Evolutionary conservation across 2,797 vertebrate genomes (phyloP), one percentile per base, ranked within the genome.

Genomic region (Tauraco hartlaubi): DNA sequence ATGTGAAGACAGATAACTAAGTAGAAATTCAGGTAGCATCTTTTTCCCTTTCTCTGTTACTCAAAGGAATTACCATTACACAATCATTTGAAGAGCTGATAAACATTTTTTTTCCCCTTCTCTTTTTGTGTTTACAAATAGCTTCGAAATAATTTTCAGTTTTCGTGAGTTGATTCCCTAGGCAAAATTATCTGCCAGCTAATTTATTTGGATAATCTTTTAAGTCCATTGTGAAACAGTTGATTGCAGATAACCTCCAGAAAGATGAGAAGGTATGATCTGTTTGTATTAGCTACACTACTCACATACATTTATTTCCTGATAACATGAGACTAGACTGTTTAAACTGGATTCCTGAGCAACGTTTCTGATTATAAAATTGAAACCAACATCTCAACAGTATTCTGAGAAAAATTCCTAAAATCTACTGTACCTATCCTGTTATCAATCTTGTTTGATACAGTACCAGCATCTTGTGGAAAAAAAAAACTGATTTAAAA

Each of bases 1-100:
- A 80, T 56, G 71, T 85, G 93, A 90, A 91, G 84, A 94, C 58
- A 91, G 88, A 93, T 59, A 58, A 51, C 39, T 48, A 33, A 64
- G 41, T 58, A 97, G 67, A 86, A 94, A 94, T 93, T 89, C 44
- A 49, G 64, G 28, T 43, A 77, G 12, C 6, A 33, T 48, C 43
- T 92, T 88, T 68, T 84, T 73, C 58, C 8, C 54, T 82, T 89
- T 83, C 20, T 21, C 12, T 71, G 1, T 64, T 69, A 28, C 9
- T 68, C 22, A 79, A 35, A 85, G 52, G 80, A 80, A 68, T 89
- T 61, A 64, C 35, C 85, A 9, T 95, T 85, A 66, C 17, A 85
- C 35, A 84, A 28, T 71, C 35, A 62, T 13, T 15, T 35, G 11
- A 43, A 76, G 17, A 14, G 29, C 72, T 55, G 39, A 71, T 49